Percentiles rank a stretch among this genome's conserved stretches.
Conservation (phyloP, 2,888 invertebrate genomes). For the Erynnis tages region DNA sequence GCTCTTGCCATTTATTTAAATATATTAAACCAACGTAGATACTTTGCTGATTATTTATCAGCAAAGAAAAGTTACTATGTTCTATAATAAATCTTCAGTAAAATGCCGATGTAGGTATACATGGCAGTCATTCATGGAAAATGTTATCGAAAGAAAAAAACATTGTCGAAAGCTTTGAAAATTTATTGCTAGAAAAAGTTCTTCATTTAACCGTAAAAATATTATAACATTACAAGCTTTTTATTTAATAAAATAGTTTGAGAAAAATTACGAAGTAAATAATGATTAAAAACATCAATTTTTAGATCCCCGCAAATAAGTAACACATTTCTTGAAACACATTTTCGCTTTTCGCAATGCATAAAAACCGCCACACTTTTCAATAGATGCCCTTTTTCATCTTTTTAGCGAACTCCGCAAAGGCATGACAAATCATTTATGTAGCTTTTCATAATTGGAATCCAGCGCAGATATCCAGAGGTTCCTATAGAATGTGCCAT, state of each 20-base stretch:
- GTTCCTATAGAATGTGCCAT: conserved; percentile 41
- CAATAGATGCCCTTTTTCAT: conserved; percentile 15
- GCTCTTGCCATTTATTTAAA: no score
- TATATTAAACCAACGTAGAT: no score
- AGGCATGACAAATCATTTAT: conserved; percentile 33
- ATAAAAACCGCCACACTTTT: conserved; percentile 2
- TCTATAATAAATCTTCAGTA: no score
- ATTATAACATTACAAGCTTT: no score
- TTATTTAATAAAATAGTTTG: no score
- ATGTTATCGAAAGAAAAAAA: not conserved
- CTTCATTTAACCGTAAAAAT: no score
- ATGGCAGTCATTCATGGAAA: no score
- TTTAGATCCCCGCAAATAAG: not conserved
- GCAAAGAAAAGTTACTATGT: no score
- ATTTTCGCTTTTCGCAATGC: conserved; percentile 9
- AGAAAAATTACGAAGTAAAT: not conserved
- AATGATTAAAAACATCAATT: not conserved
- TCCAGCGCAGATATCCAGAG: conserved; percentile 43
- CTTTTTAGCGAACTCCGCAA: conserved; percentile 20
- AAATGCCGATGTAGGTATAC: no score
- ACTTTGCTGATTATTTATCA: no score
- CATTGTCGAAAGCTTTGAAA: no score
- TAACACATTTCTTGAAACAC: not conserved
- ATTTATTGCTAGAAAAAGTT: no score
- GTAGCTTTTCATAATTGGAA: conserved; percentile 38